These are phyloP conservation scores for Pedionomus torquatus DNA, from an alignment of 2,113 vertebrate species.

Conservation along the genomic window DNA sequence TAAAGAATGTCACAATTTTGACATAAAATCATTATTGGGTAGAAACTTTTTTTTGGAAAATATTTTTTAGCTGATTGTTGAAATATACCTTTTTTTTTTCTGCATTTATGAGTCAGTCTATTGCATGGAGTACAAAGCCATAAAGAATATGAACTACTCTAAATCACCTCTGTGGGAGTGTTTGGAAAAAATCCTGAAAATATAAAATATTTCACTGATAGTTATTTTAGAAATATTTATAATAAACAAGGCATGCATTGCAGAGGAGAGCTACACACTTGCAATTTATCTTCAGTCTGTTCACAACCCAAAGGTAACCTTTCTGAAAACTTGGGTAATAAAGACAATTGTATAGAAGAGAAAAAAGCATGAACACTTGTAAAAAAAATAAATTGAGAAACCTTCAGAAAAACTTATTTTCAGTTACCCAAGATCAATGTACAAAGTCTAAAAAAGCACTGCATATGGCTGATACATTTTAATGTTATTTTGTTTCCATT, in stretches of 20 bases:
- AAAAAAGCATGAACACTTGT: background rate
- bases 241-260: background rate
- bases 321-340: background rate
- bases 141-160: background rate
- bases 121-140: background rate
- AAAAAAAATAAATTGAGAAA: background rate
- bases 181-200: background rate
- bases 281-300: background rate
- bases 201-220: background rate
- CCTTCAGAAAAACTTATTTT: background rate
- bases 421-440: background rate
- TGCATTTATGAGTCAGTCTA: background rate
- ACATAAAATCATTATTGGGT: background rate
- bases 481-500: conserved; percentile 35
- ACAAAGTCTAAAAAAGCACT: background rate
- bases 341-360: background rate
- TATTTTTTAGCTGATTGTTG: background rate
- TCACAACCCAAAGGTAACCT: background rate
- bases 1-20: background rate
- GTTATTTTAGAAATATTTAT: background rate
- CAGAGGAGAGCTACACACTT: background rate
- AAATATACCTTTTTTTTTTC: background rate
- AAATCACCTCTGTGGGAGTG: background rate
- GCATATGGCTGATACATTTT: background rate
- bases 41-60: background rate